Evolutionary conservation across 2,113 vertebrate species (phyloP).

Genomic region (Cephalopholis sonnerati): DNA sequence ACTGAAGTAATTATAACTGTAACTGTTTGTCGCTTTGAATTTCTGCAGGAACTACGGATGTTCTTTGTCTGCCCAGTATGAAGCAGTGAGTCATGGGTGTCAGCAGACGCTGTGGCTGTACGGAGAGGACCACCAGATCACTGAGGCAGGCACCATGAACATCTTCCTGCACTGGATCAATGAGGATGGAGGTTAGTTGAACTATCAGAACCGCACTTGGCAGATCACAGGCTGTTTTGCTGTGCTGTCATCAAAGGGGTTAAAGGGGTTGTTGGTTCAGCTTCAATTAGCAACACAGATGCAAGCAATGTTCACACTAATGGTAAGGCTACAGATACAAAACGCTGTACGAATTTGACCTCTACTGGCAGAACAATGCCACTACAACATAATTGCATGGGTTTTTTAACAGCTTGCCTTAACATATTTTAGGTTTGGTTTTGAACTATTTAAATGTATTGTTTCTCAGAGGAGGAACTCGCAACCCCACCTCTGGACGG

Average conservation of each 20-base stretch:
- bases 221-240: not conserved
- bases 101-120: conserved; percentile 95
- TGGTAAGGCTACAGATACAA: not conserved
- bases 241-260: not conserved
- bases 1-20: too few species aligned
- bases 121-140: conserved; percentile 91
- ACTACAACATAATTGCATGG: conserved; percentile 5
- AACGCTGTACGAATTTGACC: conserved; percentile 28
- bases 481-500: conserved; percentile 93
- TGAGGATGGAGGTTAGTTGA: conserved; percentile 89
- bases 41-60: conserved; percentile 90
- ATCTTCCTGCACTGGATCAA: conserved; percentile 94
- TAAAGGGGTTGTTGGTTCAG: not conserved
- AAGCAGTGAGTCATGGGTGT: conserved; percentile 87
- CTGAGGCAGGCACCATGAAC: conserved; percentile 96
- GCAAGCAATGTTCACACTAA: not conserved
- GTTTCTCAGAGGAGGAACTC: conserved; percentile 89
- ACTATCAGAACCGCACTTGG: not conserved
- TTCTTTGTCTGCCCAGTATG: conserved; percentile 87
- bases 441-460: conserved; percentile 35
- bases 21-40: not conserved
- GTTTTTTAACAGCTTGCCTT: too few species aligned
- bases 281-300: not conserved
- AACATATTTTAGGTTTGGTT: not conserved
- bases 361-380: conserved; percentile 43